Conservation (phyloP, 1,140 invertebrate genomes). For the Caenorhabditis latens region DNA sequence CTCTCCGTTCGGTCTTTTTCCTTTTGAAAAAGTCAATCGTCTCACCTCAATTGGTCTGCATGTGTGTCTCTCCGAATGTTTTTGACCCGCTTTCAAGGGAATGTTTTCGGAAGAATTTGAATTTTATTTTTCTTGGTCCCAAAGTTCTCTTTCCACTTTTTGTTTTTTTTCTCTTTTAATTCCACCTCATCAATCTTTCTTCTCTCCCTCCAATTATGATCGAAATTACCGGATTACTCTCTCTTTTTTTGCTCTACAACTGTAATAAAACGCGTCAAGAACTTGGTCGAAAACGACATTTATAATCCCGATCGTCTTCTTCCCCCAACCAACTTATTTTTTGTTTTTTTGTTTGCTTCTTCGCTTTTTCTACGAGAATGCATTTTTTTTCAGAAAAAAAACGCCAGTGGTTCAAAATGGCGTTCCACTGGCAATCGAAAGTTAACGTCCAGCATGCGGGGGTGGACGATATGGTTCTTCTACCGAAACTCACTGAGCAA, state of each 20-base stretch:
- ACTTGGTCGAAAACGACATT: conserved; percentile 22
- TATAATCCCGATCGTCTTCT: conserved; percentile 27
- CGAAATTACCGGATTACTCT: conserved; percentile 50
- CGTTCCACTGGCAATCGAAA: conserved; percentile 86
- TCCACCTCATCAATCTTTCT: conserved; percentile 29
- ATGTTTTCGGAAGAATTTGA: neutral
- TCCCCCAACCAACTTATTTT: neutral
- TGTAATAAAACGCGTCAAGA: conserved; percentile 26
- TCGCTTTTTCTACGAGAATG: neutral
- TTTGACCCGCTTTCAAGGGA: neutral
- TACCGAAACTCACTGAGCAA: conserved; percentile 80
- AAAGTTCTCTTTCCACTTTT: neutral
- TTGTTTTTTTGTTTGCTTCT: neutral
- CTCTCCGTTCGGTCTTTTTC: conserved; percentile 17
- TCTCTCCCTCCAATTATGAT: conserved; percentile 11
- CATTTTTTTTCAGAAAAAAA: neutral
- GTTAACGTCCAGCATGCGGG: conserved; percentile 84
- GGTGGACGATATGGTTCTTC: conserved; percentile 87
- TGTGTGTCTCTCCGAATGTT: neutral
- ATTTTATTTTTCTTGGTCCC: too few relatives aligned
- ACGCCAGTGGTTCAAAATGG: conserved; percentile 78
- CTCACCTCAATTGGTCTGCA: conserved; percentile 32
- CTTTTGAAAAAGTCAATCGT: conserved; percentile 27
- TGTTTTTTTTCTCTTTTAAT: neutral
- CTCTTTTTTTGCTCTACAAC: conserved; percentile 21